phyloP scores from a whole-genome alignment of 2,888 invertebrate genomes.

The Gasteruption jaculator region DNA sequence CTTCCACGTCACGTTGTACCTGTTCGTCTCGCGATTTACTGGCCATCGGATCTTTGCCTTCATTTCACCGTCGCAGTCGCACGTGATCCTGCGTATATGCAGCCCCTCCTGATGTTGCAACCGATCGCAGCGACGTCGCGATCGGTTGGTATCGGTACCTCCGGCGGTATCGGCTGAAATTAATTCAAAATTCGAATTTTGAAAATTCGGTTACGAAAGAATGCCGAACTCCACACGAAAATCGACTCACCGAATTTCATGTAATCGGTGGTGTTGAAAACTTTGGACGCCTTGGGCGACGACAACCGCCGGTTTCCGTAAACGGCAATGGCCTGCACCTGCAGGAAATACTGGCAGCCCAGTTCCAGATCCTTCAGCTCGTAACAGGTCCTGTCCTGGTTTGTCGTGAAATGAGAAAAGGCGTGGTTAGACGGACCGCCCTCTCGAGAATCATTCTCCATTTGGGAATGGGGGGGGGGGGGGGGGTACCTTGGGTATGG shows the following conservation, averaged over 20 bases:
- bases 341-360: conserved; percentile 71
- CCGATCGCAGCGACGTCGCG: conserved; percentile 35
- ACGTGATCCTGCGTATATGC: conserved; percentile 32
- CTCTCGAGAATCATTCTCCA: neutral
- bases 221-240: no score
- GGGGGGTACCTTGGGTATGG: conserved; percentile 57
- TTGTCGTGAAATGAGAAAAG: neutral
- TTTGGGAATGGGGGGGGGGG: neutral
- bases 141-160: neutral
- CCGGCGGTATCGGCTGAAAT: conserved; percentile 3
- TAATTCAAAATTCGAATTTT: no score
- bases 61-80: conserved; percentile 33
- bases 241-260: conserved; percentile 39
- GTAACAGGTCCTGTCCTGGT: conserved; percentile 61
- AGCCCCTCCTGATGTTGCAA: conserved; percentile 30
- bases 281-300: conserved; percentile 67
- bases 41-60: conserved; percentile 36
- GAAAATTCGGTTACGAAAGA: neutral
- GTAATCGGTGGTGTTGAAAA: conserved; percentile 66
- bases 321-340: conserved; percentile 72
- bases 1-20: conserved; percentile 36
- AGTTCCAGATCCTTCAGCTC: conserved; percentile 64
- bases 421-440: conserved; percentile 13
- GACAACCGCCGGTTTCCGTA: conserved; percentile 65
- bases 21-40: conserved; percentile 23